These are phyloP conservation scores for Ceuthmochares aereus DNA, from an alignment of 2,113 vertebrate species.

Conservation along the genomic window DNA sequence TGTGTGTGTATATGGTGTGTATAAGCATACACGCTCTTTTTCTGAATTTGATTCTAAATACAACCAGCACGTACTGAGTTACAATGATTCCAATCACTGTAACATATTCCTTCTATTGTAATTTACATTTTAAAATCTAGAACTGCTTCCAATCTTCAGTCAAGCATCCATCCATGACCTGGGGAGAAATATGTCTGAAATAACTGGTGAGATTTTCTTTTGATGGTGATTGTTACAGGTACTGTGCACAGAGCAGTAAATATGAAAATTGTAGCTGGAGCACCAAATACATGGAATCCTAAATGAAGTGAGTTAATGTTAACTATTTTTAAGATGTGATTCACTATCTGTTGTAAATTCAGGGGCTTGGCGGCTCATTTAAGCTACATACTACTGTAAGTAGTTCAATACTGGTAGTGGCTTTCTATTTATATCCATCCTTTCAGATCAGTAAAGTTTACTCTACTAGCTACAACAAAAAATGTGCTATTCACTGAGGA, in stretches of 20 bases:
- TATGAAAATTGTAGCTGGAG: not conserved
- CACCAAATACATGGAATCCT: not conserved
- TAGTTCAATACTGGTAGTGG: not conserved
- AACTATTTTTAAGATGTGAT: not conserved
- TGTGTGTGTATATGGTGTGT: not conserved
- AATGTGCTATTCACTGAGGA: not conserved
- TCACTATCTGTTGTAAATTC: not conserved
- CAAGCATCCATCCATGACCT: not conserved
- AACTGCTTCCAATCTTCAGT: not conserved
- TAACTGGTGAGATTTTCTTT: not conserved
- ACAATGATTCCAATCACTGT: not conserved
- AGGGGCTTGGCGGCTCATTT: not conserved
- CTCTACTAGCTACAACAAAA: not conserved
- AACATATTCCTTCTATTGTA: not conserved
- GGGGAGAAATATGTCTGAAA: not conserved
- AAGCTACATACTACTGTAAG: not conserved
- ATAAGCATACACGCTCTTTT: not conserved
- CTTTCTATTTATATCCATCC: not conserved
- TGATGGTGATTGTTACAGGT: not conserved
- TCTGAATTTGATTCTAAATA: not conserved
- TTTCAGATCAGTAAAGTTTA: slow-evolving; percentile 19
- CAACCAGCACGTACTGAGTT: not conserved
- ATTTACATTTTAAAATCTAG: not conserved
- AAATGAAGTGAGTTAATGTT: not conserved
- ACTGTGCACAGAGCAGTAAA: not conserved